A percentile compares a stretch with the other conserved stretches of the same genome.
Evolutionary conservation across 2,888 invertebrate genomes (phyloP).

Genomic region (Phengaris arion): DNA sequence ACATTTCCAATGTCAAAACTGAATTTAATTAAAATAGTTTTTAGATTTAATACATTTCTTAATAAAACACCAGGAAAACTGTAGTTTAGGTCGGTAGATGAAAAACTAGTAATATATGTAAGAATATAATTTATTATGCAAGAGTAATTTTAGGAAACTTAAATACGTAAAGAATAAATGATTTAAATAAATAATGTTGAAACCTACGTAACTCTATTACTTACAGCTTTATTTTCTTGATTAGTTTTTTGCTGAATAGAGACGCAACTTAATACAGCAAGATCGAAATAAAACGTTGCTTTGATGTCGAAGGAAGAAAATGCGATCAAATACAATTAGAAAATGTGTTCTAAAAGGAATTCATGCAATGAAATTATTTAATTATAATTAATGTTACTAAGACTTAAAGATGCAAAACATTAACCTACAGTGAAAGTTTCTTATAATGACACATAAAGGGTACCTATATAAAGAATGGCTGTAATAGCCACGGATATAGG

Average conservation of each 20-base stretch:
- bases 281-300: background rate
- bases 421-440: too few species aligned
- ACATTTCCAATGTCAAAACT: too few species aligned
- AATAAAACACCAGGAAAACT: too few species aligned
- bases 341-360: background rate
- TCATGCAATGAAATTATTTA: background rate
- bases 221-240: slow-evolving; percentile 7
- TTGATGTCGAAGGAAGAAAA: slow-evolving; percentile 12
- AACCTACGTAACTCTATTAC: background rate
- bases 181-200: background rate
- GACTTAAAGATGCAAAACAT: too few species aligned
- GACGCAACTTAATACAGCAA: background rate
- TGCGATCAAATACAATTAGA: slow-evolving; percentile 17
- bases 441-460: too few species aligned
- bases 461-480: too few species aligned
- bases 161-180: background rate
- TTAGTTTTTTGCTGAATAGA: slow-evolving; percentile 7
- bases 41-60: too few species aligned
- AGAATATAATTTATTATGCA: background rate
- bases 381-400: too few species aligned
- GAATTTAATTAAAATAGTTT: too few species aligned
- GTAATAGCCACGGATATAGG: too few species aligned
- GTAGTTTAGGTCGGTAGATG: too few species aligned
- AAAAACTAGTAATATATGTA: too few species aligned
- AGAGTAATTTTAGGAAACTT: background rate